phyloP scores from a whole-genome alignment of 2,113 vertebrate species.

The Terrapene triunguis region DNA sequence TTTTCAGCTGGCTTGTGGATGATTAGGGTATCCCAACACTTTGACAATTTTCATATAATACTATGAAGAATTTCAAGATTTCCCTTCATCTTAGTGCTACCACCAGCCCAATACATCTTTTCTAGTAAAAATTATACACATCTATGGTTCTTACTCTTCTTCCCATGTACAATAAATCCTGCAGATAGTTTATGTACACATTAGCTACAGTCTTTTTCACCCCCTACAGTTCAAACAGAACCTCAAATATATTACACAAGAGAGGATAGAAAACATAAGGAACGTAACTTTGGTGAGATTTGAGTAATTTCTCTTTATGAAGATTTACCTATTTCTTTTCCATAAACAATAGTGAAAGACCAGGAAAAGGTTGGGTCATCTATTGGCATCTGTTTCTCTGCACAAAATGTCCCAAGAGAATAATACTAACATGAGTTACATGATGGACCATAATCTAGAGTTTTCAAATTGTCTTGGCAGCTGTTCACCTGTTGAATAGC shows the following conservation, averaged over 20 bases:
- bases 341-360: slow-evolving; percentile 47
- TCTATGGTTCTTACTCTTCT: slow-evolving; percentile 62
- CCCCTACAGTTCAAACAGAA: slow-evolving; percentile 39
- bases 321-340: slow-evolving; percentile 53
- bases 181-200: slow-evolving; percentile 36
- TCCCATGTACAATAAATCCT: slow-evolving; percentile 57
- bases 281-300: slow-evolving; percentile 53
- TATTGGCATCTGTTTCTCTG: slow-evolving; percentile 62
- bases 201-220: slow-evolving; percentile 44
- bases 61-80: slow-evolving; percentile 72
- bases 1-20: slow-evolving; percentile 68
- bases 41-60: slow-evolving; percentile 76
- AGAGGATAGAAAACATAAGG: slow-evolving; percentile 3
- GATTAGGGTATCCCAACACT: slow-evolving; percentile 61
- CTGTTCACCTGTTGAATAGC: slow-evolving; percentile 76
- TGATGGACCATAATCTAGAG: slow-evolving; percentile 65
- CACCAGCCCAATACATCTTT: slow-evolving; percentile 73
- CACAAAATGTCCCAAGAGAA: slow-evolving; percentile 53
- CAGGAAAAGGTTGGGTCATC: slow-evolving; percentile 38
- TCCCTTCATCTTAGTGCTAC: slow-evolving; percentile 69
- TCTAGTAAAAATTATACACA: slow-evolving; percentile 74
- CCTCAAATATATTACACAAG: slow-evolving; percentile 15
- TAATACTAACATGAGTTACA: slow-evolving; percentile 63
- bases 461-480: slow-evolving; percentile 76
- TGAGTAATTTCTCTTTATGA: slow-evolving; percentile 61